Percentiles rank a stretch among this genome's conserved stretches.
Evolutionary conservation across 2,797 vertebrate genomes (phyloP).

Genomic region (Mormyrops attenuatus): DNA sequence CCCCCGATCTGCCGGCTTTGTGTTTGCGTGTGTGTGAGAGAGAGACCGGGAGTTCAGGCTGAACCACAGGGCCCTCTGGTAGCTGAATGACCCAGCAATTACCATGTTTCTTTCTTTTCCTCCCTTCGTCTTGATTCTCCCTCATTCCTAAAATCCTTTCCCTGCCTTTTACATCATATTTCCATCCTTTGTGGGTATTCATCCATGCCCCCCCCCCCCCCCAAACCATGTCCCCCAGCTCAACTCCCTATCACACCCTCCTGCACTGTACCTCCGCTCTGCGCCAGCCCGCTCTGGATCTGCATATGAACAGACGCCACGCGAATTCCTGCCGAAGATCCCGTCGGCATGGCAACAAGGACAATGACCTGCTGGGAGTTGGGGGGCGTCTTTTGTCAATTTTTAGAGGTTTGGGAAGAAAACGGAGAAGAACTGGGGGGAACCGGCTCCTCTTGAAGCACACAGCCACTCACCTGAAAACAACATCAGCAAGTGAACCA

Average conservation of each 20-base stretch:
- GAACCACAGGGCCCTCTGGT: not conserved
- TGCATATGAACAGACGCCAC: conserved; percentile 72
- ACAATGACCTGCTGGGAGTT: conserved; percentile 66
- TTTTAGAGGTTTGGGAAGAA: conserved; percentile 45
- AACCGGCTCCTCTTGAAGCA: conserved; percentile 17
- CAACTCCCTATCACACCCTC: conserved; percentile 42
- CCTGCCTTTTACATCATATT: not conserved
- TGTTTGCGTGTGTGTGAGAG: not conserved
- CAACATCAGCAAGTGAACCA: not conserved
- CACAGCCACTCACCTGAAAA: not conserved
- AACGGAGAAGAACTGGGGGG: conserved; percentile 28
- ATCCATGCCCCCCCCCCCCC: not conserved
- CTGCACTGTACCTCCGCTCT: conserved; percentile 42
- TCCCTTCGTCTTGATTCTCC: not conserved
- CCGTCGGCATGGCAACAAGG: conserved; percentile 69
- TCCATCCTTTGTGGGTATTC: not conserved
- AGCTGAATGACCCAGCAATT: not conserved
- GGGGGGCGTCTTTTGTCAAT: conserved; percentile 58
- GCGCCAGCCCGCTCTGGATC: conserved; percentile 52
- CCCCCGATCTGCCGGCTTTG: not conserved
- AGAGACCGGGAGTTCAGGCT: not conserved
- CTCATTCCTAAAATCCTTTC: not conserved
- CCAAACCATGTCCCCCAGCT: conserved; percentile 41
- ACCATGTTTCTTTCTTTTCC: not conserved
- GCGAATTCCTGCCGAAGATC: conserved; percentile 66